A percentile compares a stretch with the other conserved stretches of the same genome.
These are phyloP conservation scores for Dromiciops gliroides DNA, from an alignment of 2,113 vertebrate genomes.

Conservation along the genomic window DNA sequence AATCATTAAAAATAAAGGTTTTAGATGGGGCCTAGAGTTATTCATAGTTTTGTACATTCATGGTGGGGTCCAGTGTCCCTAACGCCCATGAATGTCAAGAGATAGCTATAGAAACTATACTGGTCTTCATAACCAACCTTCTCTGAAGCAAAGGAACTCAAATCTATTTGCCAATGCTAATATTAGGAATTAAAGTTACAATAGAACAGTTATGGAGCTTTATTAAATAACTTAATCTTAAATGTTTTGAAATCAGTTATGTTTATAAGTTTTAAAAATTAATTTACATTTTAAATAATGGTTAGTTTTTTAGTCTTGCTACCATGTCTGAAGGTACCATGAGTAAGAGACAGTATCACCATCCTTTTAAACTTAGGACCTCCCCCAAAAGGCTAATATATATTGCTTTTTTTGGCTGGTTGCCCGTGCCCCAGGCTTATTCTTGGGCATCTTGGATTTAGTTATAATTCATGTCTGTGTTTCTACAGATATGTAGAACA, in stretches of 20 bases:
- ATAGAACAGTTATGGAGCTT: not conserved
- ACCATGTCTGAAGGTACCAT: not conserved
- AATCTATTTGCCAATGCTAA: not conserved
- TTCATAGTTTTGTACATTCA: not conserved
- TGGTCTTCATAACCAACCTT: not conserved
- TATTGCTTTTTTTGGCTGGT: too few species aligned
- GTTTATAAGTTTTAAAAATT: not conserved
- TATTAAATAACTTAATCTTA: not conserved
- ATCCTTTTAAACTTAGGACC: not conserved
- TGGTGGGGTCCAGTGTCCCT: not conserved
- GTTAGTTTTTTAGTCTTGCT: not conserved
- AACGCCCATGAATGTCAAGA: not conserved
- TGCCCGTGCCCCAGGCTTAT: too few species aligned
- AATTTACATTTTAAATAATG: not conserved
- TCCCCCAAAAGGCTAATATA: too few species aligned
- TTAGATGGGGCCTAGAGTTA: not conserved
- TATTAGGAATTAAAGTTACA: not conserved
- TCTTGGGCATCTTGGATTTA: too few species aligned
- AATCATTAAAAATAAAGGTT: not conserved
- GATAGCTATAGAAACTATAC: not conserved
- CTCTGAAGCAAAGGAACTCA: not conserved
- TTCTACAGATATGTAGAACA: too few species aligned
- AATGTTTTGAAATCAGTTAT: not conserved
- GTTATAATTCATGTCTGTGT: too few species aligned
- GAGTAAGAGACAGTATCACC: not conserved